Base-by-base conservation (phyloP, 2,888 invertebrate species). In the Parthenolecanium corni region DNA sequence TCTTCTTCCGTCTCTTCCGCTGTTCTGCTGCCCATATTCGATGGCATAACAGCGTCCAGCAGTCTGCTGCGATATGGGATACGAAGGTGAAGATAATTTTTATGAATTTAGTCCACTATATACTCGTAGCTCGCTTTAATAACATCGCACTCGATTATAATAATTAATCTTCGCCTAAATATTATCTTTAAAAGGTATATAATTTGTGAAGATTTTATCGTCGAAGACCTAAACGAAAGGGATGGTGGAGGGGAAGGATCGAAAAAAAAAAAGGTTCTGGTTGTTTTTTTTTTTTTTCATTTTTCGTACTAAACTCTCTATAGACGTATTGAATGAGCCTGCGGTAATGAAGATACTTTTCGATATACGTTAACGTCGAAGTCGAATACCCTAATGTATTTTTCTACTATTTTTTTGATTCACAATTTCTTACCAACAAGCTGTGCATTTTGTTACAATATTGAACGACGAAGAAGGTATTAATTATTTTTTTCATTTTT, bases 121-220 rank as follows among this genome's bases (percentile, higher is more conserved):
- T n/a, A n/a, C n/a, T n/a, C n/a, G n/a, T n/a, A n/a, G n/a, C n/a
- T 58, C 49, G 20, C 40, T 52, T 36, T 44, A 49, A 49, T 58
- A 47, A 49, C 58, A 58, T 49, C 31, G 23, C 49, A 21, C 36
- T 46, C 36, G 49, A 58, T 58, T 49, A 58, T 58, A 58, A 58
- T 58, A 58, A 58, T 58, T 58, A 58, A 58, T 38, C 21, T 40
- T 58, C 49, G 58, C 58, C 40, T 58, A 58, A 58, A 58, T 58
- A 51, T 58, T 58, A 58, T 58, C 58, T 44, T 56, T 58, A 54
- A 16, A 54, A 54, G 58, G 49, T 58, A 58, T 58, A 58, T 58
- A 58, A 58, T 58, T 58, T 58, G 58, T 58, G 49, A 36, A 47
- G 38, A 49, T 47, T 23, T 56, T 56, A 46, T 56, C 44, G 18